A percentile compares a stretch with the other conserved stretches of the same genome.
phyloP scores from a whole-genome alignment of 2,888 invertebrate species.

The Sepioteuthis lessoniana region DNA sequence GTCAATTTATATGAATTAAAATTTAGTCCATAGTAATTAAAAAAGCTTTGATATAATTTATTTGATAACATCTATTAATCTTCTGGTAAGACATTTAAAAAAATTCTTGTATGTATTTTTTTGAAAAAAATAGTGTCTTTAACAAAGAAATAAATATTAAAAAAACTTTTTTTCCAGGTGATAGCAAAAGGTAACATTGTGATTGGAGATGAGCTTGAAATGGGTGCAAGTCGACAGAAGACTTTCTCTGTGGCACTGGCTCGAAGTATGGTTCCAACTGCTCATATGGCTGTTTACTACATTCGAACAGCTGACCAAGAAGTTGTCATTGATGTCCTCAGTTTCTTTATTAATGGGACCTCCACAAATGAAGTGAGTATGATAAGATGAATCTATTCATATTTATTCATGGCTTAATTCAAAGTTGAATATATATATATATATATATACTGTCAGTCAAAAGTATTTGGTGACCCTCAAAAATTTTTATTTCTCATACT shows the following conservation, averaged over 20 bases:
- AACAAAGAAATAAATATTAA: neutral
- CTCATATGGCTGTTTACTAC: conserved; percentile 91
- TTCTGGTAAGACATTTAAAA: too few species aligned
- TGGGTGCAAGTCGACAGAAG: conserved; percentile 77
- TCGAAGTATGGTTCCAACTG: conserved; percentile 85
- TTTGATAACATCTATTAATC: too few species aligned
- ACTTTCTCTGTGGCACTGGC: conserved; percentile 78
- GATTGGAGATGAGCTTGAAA: conserved; percentile 87
- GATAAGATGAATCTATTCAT: neutral
- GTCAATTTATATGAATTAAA: too few species aligned
- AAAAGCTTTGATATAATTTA: too few species aligned
- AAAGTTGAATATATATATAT: too few species aligned
- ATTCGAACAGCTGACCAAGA: conserved; percentile 84
- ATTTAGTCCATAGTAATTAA: too few species aligned
- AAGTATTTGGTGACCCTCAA: too few species aligned
- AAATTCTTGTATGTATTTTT: neutral
- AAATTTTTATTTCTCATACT: too few species aligned
- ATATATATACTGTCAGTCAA: too few species aligned
- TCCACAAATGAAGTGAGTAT: conserved; percentile 87
- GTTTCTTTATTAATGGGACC: conserved; percentile 97
- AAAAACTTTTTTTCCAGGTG: conserved; percentile 76
- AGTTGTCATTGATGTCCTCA: conserved; percentile 91
- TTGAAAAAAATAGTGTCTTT: neutral
- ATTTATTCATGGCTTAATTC: too few species aligned
- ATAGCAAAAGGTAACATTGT: conserved; percentile 94